Evolutionary conservation across 2,797 vertebrate species (phyloP).

Genomic region (Scomberomorus guttatus): DNA sequence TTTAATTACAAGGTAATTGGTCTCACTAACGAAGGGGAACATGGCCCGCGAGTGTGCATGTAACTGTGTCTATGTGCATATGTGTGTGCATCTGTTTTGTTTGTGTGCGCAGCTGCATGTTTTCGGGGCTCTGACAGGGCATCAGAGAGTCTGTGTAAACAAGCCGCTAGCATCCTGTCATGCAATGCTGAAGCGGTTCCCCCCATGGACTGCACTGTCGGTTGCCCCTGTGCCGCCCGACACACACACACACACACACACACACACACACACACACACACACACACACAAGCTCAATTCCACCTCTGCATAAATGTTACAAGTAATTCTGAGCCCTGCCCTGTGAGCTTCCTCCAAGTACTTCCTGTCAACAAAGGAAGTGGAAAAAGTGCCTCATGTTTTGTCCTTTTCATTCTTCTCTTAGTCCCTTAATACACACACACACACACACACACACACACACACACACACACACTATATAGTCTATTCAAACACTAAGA

Average conservation of each 20-base stretch:
- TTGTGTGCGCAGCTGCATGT: constrained; percentile 24
- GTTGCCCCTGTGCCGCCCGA: constrained; percentile 4
- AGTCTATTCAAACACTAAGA: constrained; percentile 36
- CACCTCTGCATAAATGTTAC: constrained; percentile 9
- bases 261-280: constrained; percentile 11
- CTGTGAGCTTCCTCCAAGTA: constrained; percentile 10
- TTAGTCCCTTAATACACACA: constrained; percentile 20
- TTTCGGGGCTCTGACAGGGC: constrained; percentile 53
- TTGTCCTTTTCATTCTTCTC: constrained; percentile 19
- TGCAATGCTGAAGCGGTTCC: constrained; percentile 43
- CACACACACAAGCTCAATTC: background rate
- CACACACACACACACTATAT: background rate
- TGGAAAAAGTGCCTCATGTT: constrained; percentile 8
- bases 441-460: constrained; percentile 11
- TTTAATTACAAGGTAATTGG: constrained; percentile 73
- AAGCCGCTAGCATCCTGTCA: constrained; percentile 59
- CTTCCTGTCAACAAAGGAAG: constrained; percentile 8
- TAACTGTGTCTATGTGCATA: background rate
- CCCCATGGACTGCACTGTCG: constrained; percentile 23
- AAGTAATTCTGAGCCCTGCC: constrained; percentile 3
- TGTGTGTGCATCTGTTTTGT: constrained; percentile 5
- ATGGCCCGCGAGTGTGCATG: constrained; percentile 6
- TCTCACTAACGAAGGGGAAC: constrained; percentile 58
- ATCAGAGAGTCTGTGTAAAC: constrained; percentile 65
- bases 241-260: background rate